Conservation (phyloP, 2,113 vertebrate genomes). For the Columbina picui region DNA sequence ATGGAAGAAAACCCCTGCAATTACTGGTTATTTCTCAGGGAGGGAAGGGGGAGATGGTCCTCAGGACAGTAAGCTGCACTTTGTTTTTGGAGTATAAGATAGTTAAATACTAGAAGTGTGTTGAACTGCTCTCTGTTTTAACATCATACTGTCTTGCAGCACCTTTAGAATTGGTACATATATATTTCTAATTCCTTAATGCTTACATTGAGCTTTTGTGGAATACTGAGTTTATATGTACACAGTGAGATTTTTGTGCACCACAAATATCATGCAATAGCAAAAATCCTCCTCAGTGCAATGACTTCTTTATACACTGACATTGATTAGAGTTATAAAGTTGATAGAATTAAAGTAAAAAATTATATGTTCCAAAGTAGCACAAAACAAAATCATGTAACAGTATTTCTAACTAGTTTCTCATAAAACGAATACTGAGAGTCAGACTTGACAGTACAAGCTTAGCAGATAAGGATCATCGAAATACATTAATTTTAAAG, state of each 20-base stretch:
- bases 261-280: neutral
- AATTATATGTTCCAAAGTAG: neutral
- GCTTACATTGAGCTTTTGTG: neutral
- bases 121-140: neutral
- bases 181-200: neutral
- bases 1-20: neutral
- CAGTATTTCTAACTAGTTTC: conserved; percentile 9
- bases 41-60: neutral
- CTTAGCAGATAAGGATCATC: neutral
- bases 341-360: neutral
- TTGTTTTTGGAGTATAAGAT: neutral
- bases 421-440: conserved; percentile 27
- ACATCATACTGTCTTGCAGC: neutral
- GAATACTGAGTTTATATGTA: neutral
- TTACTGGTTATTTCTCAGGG: neutral
- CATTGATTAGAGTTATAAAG: neutral
- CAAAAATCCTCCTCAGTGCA: neutral
- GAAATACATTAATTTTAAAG: neutral
- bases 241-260: rapidly evolving
- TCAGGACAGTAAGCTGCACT: neutral
- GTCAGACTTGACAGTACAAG: neutral
- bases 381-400: neutral
- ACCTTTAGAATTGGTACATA: neutral
- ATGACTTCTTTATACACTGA: neutral
- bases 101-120: neutral